These are phyloP conservation scores for Miltochrista miniata DNA, from an alignment of 2,888 invertebrate species.

Conservation along the genomic window DNA sequence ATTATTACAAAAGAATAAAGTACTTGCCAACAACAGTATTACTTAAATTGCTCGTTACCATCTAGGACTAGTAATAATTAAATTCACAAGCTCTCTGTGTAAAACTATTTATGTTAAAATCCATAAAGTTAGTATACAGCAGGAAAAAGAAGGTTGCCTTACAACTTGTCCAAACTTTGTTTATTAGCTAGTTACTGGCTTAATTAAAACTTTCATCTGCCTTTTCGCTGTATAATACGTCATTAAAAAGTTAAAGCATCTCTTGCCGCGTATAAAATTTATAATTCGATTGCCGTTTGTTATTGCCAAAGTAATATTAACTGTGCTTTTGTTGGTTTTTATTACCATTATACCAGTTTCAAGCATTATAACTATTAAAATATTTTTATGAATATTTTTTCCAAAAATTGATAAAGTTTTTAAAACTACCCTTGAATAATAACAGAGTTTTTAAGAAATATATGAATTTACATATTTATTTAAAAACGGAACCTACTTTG, in stretches of 20 bases:
- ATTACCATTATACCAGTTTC: no score
- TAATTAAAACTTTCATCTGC: conserved; percentile 47
- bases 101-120: conserved; percentile 26
- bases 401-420: no score
- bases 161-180: conserved; percentile 34
- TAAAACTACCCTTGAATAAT: neutral
- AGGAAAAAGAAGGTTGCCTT: conserved; percentile 23
- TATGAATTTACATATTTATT: no score
- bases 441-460: no score
- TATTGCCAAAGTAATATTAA: conserved; percentile 28
- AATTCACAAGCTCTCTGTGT: conserved; percentile 13
- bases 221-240: conserved; percentile 35
- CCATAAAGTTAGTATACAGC: conserved; percentile 22
- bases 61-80: conserved; percentile 10
- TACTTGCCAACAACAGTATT: neutral
- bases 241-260: conserved; percentile 35
- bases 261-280: conserved; percentile 21
- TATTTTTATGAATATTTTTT: no score
- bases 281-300: conserved; percentile 26
- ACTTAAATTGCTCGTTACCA: neutral
- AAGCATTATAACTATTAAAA: no score
- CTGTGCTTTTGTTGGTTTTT: conserved; percentile 27
- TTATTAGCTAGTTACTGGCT: conserved; percentile 43
- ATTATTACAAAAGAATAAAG: neutral
- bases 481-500: neutral